phyloP scores from a whole-genome alignment of 2,797 vertebrate species.

The Austrolebias charrua region DNA sequence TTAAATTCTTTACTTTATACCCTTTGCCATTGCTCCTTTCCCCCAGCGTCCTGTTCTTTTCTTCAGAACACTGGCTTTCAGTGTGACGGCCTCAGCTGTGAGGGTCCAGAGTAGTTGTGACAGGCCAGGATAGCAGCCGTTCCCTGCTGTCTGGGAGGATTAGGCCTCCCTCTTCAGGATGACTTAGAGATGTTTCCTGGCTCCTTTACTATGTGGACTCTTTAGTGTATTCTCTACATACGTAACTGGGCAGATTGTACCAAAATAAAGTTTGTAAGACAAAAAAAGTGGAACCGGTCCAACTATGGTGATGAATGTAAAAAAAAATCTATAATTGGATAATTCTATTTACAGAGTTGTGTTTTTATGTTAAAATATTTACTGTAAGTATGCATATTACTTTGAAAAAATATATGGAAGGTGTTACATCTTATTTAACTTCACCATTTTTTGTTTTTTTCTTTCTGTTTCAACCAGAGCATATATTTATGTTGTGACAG shows the following conservation, averaged over 20 bases:
- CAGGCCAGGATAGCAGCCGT: constrained; percentile 68
- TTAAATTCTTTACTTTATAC: constrained; percentile 45
- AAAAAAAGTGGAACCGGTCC: background rate
- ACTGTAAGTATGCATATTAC: background rate
- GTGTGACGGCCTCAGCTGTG: constrained; percentile 64
- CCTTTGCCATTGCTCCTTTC: constrained; percentile 13
- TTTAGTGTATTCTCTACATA: constrained; percentile 24
- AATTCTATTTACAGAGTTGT: too few relatives aligned
- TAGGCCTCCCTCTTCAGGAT: constrained; percentile 52
- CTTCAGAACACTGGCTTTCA: constrained; percentile 32
- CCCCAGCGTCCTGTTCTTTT: constrained; percentile 37
- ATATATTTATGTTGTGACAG: too few relatives aligned
- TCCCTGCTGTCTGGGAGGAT: constrained; percentile 70
- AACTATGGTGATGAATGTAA: background rate
- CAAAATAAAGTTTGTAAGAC: background rate
- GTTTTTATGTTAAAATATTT: background rate
- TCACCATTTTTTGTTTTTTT: too few relatives aligned
- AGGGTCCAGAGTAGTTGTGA: constrained; percentile 71
- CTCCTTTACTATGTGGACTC: constrained; percentile 37
- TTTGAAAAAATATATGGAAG: background rate
- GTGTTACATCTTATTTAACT: background rate
- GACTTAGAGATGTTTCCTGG: constrained; percentile 54
- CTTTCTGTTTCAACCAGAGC: background rate
- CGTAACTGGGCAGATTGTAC: background rate
- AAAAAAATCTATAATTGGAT: too few relatives aligned